Base-by-base conservation (phyloP, 2,888 invertebrate genomes). In the Caenorhabditis doughertyi region DNA sequence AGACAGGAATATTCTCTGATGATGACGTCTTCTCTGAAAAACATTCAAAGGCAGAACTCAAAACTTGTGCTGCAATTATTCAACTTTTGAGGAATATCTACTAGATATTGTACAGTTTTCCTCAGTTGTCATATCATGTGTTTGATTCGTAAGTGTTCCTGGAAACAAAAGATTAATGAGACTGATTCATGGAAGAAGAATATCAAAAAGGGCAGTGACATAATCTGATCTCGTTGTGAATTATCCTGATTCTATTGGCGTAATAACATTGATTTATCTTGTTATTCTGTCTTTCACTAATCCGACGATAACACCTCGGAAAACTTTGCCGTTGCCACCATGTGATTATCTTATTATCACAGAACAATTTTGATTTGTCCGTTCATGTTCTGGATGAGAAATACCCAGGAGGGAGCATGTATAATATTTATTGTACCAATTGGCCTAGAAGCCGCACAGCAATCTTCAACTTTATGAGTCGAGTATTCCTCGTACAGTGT, bases 21-120 rank as follows among this genome's bases (percentile, higher is more conserved):
- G 32, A 39, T 42, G 39, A 27, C 23, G 62, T 92, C 92, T 23
- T 91, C 92, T 81, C 91, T 92, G 87, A 87, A 90, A 85, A 92
- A 84, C 18, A 92, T 84, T 89, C 90, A 92, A 21, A n/a, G n/a
- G n/a, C n/a, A n/a, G n/a, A n/a, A n/a, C n/a, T n/a, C n/a, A n/a
- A n/a, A n/a, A n/a, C n/a, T n/a, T 88, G 90, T 39, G 88, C 92
- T 92, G 70, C n/a, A 80, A 80, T 70, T 47, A 47, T 0, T 9
- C 9, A 29, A 8, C 1, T 25, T 35, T 29, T 11, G 25, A 18
- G n/a, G n/a, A n/a, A n/a, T n/a, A n/a, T n/a, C n/a, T n/a, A n/a
- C n/a, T n/a, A n/a, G n/a, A n/a, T n/a, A n/a, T n/a, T n/a, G n/a
- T n/a, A n/a, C n/a, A n/a, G n/a, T n/a, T n/a, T 16, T n/a, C 18